These are phyloP conservation scores for Agelaius phoeniceus DNA, from an alignment of 2,113 vertebrate genomes.

Conservation along the genomic window DNA sequence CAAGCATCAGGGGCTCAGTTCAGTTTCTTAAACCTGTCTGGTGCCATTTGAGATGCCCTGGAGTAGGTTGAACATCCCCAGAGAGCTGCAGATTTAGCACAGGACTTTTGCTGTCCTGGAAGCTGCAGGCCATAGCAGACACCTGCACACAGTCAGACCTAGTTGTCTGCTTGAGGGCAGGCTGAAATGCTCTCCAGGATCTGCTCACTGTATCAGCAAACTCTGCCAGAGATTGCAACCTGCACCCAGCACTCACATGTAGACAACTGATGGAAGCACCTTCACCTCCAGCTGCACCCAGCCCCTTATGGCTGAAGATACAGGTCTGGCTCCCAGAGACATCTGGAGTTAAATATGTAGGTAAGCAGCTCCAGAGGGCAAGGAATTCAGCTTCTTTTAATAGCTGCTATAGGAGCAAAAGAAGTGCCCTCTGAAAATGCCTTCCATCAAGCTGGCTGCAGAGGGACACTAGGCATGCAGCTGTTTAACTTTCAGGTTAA, in stretches of 20 bases:
- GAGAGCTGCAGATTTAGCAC: background rate
- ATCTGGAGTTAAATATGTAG: background rate
- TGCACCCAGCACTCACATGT: background rate
- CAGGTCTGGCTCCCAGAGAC: background rate
- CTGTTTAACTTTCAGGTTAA: background rate
- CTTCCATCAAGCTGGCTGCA: background rate
- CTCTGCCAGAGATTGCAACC: background rate
- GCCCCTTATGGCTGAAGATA: background rate
- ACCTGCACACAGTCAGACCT: background rate
- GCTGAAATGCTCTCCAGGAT: background rate
- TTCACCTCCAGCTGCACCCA: background rate
- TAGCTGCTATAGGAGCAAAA: background rate
- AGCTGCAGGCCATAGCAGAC: background rate
- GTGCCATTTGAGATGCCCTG: background rate
- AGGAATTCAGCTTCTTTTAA: background rate
- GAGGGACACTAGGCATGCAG: background rate
- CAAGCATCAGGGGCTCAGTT: background rate
- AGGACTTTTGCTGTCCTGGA: background rate
- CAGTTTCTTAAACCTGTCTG: rapidly evolving
- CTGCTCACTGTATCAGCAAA: background rate
- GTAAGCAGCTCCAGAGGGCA: background rate
- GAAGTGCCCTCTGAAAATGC: background rate
- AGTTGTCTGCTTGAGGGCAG: background rate
- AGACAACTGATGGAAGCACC: background rate
- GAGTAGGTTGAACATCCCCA: background rate